Base-by-base conservation (phyloP, 2,888 invertebrate genomes). In the Caenorhabditis parvicauda region DNA sequence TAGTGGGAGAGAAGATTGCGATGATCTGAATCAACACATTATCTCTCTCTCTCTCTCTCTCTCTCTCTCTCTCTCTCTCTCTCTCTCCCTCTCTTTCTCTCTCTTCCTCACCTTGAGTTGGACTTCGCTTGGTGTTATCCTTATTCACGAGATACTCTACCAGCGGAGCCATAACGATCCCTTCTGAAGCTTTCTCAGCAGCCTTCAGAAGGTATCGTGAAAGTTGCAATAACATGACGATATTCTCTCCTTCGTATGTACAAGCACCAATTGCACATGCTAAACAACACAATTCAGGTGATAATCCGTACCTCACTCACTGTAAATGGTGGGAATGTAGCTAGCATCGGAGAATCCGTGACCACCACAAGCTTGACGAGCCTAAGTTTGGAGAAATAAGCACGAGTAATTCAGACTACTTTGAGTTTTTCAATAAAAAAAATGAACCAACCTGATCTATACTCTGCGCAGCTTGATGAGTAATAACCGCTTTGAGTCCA, bases 171-270 rank as follows among this genome's bases (percentile, higher is more conserved):
- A 53, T 37, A 12, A 24, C 41, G 3, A 21, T 37, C 28, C 57
- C 54, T 38, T 51, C 35, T 27, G 57, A 54, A 0, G 52, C 61
- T 44, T 46, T 43, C 28, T 53, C 46, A 17, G 58, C 68, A 0
- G 55, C 56, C 49, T 91, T 91, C 55, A 90, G 87, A 6, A 67
- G 54, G 25, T 62, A 67, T 50, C 84, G 81, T 5, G 93, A 92
- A 0, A 91, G 91, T 84, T 95, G 94, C 54, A 95, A 84, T 55
- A 89, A 84, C 82, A 95, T 86, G 22, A 95, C 93, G 0, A 93
- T 92, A 83, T 95, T 94, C 85, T 95, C 94, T 0, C 95, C 94
- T 84, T 95, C 94, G 81, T 94, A 94, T 0, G 94, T 95, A 82
- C 90, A 90, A 53, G 90, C 89, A 43, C 93, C 92, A 6, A 60